Percentiles rank a stretch among this genome's conserved stretches.
phyloP scores from a whole-genome alignment of 2,113 vertebrate species.

The Peromyscus californicus region DNA sequence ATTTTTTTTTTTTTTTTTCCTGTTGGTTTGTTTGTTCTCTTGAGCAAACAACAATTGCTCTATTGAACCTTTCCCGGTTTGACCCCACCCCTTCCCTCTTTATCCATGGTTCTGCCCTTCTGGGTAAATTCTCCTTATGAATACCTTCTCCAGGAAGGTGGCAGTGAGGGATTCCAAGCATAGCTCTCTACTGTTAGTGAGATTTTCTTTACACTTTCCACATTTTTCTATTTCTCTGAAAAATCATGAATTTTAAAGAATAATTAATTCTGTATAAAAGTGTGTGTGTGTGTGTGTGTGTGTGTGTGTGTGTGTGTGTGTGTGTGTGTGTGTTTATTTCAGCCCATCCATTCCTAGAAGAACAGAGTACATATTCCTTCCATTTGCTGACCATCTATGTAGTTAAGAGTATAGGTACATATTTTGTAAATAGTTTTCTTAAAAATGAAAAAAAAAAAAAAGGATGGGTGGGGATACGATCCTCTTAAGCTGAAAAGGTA shows the following conservation, averaged over 20 bases:
- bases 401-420: slow-evolving; percentile 17
- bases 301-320: neutral
- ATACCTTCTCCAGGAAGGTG: neutral
- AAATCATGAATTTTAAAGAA: slow-evolving; percentile 7
- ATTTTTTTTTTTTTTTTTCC: neutral
- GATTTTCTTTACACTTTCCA: neutral
- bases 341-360: neutral
- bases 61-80: neutral
- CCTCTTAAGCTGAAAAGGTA: slow-evolving; percentile 56
- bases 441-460: neutral
- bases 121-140: neutral
- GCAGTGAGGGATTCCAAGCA: neutral
- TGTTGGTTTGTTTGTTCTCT: neutral
- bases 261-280: neutral
- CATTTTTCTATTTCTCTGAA: slow-evolving; percentile 36
- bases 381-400: slow-evolving; percentile 17
- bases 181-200: neutral
- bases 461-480: neutral
- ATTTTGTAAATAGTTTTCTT: slow-evolving; percentile 67
- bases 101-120: neutral
- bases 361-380: neutral
- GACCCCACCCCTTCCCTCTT: neutral
- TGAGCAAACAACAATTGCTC: neutral
- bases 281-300: neutral
- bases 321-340: neutral